A percentile compares a stretch with the other conserved stretches of the same genome.
These are phyloP conservation scores for Sterna hirundo DNA, from an alignment of 2,113 vertebrate genomes.

Conservation along the genomic window DNA sequence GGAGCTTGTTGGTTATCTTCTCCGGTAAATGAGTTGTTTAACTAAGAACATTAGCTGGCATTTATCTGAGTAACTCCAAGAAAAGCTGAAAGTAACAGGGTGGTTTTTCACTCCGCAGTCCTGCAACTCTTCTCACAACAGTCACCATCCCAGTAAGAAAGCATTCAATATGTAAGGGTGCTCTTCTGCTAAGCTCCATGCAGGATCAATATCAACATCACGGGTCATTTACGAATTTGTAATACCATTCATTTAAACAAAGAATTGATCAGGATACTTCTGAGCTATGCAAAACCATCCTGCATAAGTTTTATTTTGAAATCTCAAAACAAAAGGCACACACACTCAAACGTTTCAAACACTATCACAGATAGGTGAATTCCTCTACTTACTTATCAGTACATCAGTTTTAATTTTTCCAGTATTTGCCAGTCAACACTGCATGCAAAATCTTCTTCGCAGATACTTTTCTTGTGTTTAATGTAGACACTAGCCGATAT, in stretches of 20 bases:
- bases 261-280: too few species aligned
- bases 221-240: not conserved
- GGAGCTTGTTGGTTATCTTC: not conserved
- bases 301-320: not conserved
- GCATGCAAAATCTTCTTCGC: not conserved
- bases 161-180: not conserved
- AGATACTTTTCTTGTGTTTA: not conserved
- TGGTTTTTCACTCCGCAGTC: not conserved
- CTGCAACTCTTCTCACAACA: not conserved
- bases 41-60: not conserved
- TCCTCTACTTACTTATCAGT: not conserved
- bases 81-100: not conserved
- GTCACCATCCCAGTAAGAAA: not conserved
- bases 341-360: not conserved
- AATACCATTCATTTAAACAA: not conserved
- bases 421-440: not conserved
- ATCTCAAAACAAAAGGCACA: not conserved
- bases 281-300: not conserved
- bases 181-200: not conserved
- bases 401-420: not conserved
- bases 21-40: not conserved
- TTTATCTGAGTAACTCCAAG: not conserved
- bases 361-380: not conserved
- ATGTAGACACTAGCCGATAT: not conserved
- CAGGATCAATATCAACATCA: not conserved